A percentile compares a stretch with the other conserved stretches of the same genome.
phyloP scores from a whole-genome alignment of 1,140 invertebrate genomes.

The Brachionus calyciflorus region DNA sequence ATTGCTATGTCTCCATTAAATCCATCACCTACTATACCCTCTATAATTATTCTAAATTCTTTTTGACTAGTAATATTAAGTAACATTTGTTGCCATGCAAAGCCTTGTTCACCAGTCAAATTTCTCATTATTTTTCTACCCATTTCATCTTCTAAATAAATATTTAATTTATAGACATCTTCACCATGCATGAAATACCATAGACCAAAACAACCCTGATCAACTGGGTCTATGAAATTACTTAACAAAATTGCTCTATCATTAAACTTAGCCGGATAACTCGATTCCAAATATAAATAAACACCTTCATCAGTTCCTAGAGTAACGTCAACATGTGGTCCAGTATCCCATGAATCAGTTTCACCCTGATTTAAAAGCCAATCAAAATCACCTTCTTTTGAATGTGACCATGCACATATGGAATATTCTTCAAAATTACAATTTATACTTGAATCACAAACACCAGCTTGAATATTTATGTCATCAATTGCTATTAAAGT shows the following conservation, averaged over 20 bases:
- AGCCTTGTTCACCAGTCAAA: constrained; percentile 52
- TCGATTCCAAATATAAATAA: constrained; percentile 76
- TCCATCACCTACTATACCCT: constrained; percentile 44
- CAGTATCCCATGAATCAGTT: constrained; percentile 50
- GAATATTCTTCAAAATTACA: constrained; percentile 50
- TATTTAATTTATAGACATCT: constrained; percentile 28
- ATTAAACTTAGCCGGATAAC: constrained; percentile 65
- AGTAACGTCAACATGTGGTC: constrained; percentile 49
- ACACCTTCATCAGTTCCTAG: constrained; percentile 63
- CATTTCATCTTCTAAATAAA: neutral
- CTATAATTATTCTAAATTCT: constrained; percentile 45
- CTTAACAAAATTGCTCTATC: constrained; percentile 71
- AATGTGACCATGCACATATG: constrained; percentile 52
- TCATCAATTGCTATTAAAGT: constrained; percentile 30
- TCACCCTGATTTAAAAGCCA: constrained; percentile 48
- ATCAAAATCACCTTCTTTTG: constrained; percentile 49
- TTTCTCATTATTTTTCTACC: constrained; percentile 47
- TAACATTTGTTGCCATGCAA: constrained; percentile 51
- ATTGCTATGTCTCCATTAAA: constrained; percentile 52
- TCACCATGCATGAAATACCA: constrained; percentile 45
- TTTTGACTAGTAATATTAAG: constrained; percentile 50
- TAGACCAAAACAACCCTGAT: constrained; percentile 16
- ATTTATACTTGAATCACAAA: neutral
- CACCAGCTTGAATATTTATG: neutral
- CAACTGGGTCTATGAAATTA: neutral